phyloP scores from a whole-genome alignment of 2,888 invertebrate species.

The Papilio demoleus region DNA sequence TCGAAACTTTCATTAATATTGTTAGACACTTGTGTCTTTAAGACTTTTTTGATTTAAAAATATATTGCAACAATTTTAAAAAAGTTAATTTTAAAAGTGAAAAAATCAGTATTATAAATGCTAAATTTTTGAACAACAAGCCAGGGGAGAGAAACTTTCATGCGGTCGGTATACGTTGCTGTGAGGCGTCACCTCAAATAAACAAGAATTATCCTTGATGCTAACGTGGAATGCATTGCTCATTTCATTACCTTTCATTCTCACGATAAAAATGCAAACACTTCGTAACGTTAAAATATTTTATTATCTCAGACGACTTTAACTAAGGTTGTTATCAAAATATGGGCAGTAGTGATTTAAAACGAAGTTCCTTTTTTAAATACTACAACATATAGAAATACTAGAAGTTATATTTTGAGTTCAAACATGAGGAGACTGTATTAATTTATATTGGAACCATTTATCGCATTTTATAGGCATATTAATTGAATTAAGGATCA shows the following conservation, averaged over 20 bases:
- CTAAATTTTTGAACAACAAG: constrained; percentile 51
- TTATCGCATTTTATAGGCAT: constrained; percentile 11
- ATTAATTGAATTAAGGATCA: constrained; percentile 32
- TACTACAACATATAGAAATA: background rate
- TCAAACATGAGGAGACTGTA: background rate
- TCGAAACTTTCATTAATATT: background rate
- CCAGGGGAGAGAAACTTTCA: constrained; percentile 51
- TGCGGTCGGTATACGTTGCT: constrained; percentile 51
- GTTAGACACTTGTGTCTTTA: background rate
- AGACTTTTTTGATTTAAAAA: background rate
- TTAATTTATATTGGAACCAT: constrained; percentile 2
- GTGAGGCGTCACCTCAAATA: constrained; percentile 53
- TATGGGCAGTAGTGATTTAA: background rate
- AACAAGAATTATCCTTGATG: constrained; percentile 25
- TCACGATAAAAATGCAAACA: constrained; percentile 21
- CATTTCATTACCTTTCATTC: constrained; percentile 22
- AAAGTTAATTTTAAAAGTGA: background rate
- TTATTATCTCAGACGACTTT: background rate
- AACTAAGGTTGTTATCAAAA: background rate
- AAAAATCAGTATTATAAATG: background rate
- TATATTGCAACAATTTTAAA: background rate
- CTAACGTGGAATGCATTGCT: constrained; percentile 20
- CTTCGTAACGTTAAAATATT: background rate
- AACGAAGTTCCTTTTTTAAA: background rate
- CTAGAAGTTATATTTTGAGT: background rate